These are phyloP conservation scores for Arrhopalites spinosus DNA, from an alignment of 2,888 invertebrate genomes.

Conservation along the genomic window DNA sequence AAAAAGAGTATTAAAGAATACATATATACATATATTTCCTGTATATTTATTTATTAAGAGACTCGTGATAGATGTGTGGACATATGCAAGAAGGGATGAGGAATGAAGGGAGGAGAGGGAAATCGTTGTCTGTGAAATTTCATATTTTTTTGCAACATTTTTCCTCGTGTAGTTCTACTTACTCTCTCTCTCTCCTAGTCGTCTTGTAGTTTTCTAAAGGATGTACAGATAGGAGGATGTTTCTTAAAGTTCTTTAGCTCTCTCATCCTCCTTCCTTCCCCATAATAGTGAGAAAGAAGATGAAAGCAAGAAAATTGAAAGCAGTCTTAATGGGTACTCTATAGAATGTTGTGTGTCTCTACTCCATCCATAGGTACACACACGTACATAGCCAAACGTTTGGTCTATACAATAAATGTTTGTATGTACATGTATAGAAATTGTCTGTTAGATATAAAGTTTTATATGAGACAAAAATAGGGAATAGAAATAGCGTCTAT, in stretches of 20 bases:
- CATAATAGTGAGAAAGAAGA: conserved; percentile 6
- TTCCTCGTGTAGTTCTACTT: not conserved
- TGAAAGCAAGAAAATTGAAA: conserved; percentile 28
- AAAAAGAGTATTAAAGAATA: no score
- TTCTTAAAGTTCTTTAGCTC: conserved; percentile 18
- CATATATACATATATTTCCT: no score
- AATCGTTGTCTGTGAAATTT: conserved; percentile 21
- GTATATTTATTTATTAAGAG: conserved; percentile 7
- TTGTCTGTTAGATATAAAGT: no score
- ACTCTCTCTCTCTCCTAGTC: not conserved
- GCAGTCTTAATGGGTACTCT: conserved; percentile 21
- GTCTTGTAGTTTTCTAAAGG: conserved; percentile 5
- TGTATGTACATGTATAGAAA: no score
- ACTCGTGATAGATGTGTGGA: conserved; percentile 2
- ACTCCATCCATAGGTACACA: not conserved
- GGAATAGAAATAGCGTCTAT: conserved; percentile 14
- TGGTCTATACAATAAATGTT: no score
- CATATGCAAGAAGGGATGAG: no score
- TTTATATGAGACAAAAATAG: not conserved
- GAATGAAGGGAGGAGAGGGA: no score
- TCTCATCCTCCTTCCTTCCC: not conserved
- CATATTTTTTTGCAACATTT: conserved; percentile 17
- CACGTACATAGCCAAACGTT: no score
- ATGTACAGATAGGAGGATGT: conserved; percentile 5
- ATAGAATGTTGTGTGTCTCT: not conserved